A percentile compares a stretch with the other conserved stretches of the same genome.
Evolutionary conservation across 2,797 vertebrate species (phyloP).

Genomic region (Eutrigla gurnardus): DNA sequence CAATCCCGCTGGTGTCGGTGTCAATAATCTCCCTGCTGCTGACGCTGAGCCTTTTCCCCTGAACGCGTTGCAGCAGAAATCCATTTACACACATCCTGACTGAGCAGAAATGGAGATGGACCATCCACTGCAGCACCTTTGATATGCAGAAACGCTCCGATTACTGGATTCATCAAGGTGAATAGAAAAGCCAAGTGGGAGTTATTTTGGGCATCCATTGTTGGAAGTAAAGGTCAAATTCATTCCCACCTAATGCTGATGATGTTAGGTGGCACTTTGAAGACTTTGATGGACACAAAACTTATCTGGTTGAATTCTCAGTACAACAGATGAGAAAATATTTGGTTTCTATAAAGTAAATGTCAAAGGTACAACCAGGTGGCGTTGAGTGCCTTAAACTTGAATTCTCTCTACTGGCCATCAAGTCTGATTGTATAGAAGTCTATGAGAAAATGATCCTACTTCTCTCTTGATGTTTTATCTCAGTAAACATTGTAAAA

Average conservation of each 20-base stretch:
- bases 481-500: too few relatives aligned
- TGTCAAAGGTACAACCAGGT: too few relatives aligned
- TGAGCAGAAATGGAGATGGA: constrained; percentile 55
- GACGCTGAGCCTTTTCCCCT: constrained; percentile 57
- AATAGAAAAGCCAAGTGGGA: not conserved
- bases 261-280: constrained; percentile 10
- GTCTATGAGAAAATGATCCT: too few relatives aligned
- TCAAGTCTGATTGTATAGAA: too few relatives aligned
- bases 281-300: not conserved
- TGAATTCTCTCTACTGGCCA: too few relatives aligned
- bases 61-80: constrained; percentile 32
- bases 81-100: constrained; percentile 50
- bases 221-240: constrained; percentile 46
- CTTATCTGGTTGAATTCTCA: constrained; percentile 2
- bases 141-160: constrained; percentile 40
- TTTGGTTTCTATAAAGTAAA: not conserved
- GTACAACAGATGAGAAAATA: not conserved
- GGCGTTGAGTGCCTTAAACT: too few relatives aligned
- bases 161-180: constrained; percentile 13
- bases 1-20: constrained; percentile 54
- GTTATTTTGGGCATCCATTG: constrained; percentile 19
- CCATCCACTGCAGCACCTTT: constrained; percentile 27
- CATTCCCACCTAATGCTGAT: constrained; percentile 24
- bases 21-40: constrained; percentile 77
- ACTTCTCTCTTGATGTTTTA: too few relatives aligned